phyloP scores from a whole-genome alignment of 2,113 vertebrate species.

The Dipodomys spectabilis region DNA sequence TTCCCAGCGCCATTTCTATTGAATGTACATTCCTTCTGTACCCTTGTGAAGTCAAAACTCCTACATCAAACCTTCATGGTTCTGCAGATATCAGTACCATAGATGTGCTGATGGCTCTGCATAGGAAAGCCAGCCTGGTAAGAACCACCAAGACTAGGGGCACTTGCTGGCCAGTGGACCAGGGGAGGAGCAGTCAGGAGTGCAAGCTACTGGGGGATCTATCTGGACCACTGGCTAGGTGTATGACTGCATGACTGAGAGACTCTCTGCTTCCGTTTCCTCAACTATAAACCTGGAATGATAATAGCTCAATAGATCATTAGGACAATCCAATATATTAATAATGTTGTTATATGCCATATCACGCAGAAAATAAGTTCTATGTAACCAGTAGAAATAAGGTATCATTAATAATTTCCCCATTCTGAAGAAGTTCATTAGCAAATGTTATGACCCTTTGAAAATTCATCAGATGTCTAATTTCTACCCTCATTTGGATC shows the following conservation, averaged over 20 bases:
- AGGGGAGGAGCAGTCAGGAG: fast-evolving
- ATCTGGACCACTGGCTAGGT: fast-evolving
- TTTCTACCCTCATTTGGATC: not conserved
- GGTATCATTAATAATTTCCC: not conserved
- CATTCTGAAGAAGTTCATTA: too few relatives aligned
- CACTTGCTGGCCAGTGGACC: not conserved
- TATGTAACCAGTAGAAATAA: not conserved
- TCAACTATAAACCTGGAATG: not conserved
- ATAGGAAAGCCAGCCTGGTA: not conserved
- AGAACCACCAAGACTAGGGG: not conserved
- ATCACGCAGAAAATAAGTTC: not conserved
- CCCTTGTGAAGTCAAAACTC: not conserved
- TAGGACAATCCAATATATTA: not conserved
- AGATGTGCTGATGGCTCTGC: too few relatives aligned
- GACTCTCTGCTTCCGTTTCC: not conserved
- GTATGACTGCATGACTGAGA: too few relatives aligned
- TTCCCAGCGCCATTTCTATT: too few relatives aligned
- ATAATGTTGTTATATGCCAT: not conserved
- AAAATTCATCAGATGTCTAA: not conserved
- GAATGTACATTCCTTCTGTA: not conserved
- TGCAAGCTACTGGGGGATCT: fast-evolving
- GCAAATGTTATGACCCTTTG: not conserved
- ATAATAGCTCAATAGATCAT: not conserved
- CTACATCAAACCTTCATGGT: not conserved
- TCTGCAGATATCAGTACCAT: too few relatives aligned